A percentile compares a stretch with the other conserved stretches of the same genome.
Conservation (phyloP, 2,888 invertebrate species). For the Gymnosoma rotundatum region DNA sequence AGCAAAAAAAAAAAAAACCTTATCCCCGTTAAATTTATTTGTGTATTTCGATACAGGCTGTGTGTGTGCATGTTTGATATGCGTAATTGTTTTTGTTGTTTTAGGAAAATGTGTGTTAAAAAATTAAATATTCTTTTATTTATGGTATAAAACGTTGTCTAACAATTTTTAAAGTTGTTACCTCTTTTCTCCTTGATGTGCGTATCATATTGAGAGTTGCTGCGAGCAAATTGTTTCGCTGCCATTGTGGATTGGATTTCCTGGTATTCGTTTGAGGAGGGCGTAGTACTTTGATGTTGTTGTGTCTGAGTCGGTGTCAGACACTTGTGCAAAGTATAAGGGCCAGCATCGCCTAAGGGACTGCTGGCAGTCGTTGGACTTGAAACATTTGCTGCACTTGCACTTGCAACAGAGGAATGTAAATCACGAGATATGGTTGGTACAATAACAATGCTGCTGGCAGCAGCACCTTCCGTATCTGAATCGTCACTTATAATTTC, state of each 20-base stretch:
- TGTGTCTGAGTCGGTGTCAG: constrained; percentile 77
- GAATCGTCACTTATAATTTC: constrained; percentile 75
- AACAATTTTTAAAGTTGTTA: constrained; percentile 81
- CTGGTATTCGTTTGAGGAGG: constrained; percentile 76
- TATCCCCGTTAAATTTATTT: too few relatives aligned
- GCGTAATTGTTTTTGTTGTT: not conserved
- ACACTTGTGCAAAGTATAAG: constrained; percentile 78
- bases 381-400: constrained; percentile 46
- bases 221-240: constrained; percentile 88
- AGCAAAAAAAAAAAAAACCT: too few relatives aligned
- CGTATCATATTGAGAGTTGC: constrained; percentile 92
- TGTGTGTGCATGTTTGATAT: too few relatives aligned
- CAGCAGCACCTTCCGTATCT: constrained; percentile 78
- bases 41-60: too few relatives aligned
- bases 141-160: not conserved
- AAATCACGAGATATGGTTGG: constrained; percentile 67
- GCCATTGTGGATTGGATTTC: constrained; percentile 86
- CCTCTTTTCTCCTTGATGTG: constrained; percentile 94
- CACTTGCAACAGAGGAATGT: constrained; percentile 32
- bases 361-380: constrained; percentile 64
- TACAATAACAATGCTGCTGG: constrained; percentile 78
- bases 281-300: constrained; percentile 73
- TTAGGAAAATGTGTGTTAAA: too few relatives aligned
- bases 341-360: constrained; percentile 71
- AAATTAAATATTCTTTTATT: not conserved